Conservation (phyloP, 2,888 invertebrate genomes). For the Eupithecia pulchellata region DNA sequence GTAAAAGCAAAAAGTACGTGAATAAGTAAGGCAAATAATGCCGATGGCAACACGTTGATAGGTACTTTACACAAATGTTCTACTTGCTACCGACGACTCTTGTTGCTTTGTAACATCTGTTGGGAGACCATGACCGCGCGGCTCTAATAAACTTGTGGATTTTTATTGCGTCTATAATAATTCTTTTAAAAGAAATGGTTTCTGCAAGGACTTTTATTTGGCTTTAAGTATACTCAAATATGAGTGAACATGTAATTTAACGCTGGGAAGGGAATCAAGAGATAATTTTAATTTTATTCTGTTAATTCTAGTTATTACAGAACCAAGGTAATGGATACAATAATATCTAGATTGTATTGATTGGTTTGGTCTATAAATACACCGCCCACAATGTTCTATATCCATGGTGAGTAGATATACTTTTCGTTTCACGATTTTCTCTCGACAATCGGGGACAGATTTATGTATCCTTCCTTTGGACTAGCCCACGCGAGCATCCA, state of each 20-base stretch:
- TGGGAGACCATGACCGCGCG: constrained; percentile 34
- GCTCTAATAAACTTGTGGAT: constrained; percentile 22
- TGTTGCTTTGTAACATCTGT: constrained; percentile 47
- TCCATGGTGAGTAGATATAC: background rate
- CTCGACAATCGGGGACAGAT: constrained; percentile 70
- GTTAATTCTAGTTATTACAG: background rate
- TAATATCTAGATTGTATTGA: background rate
- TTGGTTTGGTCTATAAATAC: background rate
- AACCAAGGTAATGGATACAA: background rate
- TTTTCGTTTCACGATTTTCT: constrained; percentile 68
- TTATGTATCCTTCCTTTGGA: constrained; percentile 70
- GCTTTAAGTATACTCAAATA: background rate
- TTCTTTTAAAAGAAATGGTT: constrained; percentile 36
- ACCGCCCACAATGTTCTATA: constrained; percentile 5
- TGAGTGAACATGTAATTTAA: background rate
- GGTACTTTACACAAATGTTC: constrained; percentile 47
- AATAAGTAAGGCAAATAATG: constrained; percentile 51
- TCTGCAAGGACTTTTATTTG: background rate
- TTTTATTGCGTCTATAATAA: constrained; percentile 13
- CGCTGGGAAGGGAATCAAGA: background rate
- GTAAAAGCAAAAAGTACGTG: constrained; percentile 40
- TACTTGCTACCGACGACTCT: constrained; percentile 45
- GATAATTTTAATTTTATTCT: background rate
- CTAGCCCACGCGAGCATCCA: constrained; percentile 64
- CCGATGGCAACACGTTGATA: constrained; percentile 37